phyloP scores from a whole-genome alignment of 1,140 invertebrate species.

The Aricia agestis region DNA sequence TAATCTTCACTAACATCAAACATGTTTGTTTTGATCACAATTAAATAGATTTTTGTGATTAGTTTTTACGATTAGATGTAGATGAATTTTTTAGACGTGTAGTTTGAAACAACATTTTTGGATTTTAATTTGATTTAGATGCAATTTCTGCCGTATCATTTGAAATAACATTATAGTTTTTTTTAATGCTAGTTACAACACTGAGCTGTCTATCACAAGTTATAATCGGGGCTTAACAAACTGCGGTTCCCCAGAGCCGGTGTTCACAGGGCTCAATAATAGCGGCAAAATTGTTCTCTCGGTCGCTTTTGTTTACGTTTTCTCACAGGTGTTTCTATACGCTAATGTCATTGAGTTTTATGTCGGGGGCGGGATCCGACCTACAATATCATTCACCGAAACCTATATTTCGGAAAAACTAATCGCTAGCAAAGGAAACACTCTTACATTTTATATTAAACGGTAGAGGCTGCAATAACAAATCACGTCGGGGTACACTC shows the following conservation, averaged over 20 bases:
- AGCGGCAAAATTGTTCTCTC: slow-evolving; percentile 34
- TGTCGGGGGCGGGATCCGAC: slow-evolving; percentile 43
- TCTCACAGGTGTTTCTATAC: slow-evolving; percentile 69
- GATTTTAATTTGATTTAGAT: background rate
- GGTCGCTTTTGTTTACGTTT: slow-evolving; percentile 59
- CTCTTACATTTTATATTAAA: slow-evolving; percentile 68
- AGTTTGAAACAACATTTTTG: background rate
- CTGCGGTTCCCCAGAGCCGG: slow-evolving; percentile 16
- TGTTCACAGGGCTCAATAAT: slow-evolving; percentile 33
- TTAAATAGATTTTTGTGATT: background rate
- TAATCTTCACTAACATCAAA: background rate
- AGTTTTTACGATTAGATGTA: background rate
- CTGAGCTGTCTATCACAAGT: background rate
- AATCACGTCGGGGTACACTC: slow-evolving; percentile 40
- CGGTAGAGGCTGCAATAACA: slow-evolving; percentile 66
- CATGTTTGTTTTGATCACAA: background rate
- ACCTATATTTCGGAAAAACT: background rate
- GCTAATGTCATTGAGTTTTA: slow-evolving; percentile 59
- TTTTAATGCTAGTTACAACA: background rate
- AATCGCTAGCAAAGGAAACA: slow-evolving; percentile 29
- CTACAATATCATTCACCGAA: slow-evolving; percentile 16
- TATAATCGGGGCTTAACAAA: background rate
- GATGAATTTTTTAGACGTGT: background rate
- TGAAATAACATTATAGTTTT: background rate
- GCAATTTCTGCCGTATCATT: background rate